Conservation (phyloP, 2,113 vertebrate species). For the Sphaerodactylus townsendi region DNA sequence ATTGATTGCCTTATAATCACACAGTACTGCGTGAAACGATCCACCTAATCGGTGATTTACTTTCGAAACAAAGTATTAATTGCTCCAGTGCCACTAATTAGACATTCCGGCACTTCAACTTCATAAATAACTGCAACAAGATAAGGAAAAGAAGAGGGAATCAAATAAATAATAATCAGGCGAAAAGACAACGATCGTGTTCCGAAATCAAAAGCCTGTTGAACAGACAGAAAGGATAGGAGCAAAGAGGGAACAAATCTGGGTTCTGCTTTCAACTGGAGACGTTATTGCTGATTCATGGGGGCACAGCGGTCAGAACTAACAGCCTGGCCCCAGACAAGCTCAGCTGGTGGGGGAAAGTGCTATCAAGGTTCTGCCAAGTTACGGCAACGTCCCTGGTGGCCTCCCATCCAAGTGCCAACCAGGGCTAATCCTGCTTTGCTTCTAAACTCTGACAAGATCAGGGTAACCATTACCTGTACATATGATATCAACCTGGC, state of each 20-base stretch:
- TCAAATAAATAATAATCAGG: slow-evolving; percentile 7
- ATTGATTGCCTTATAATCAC: background rate
- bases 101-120: background rate
- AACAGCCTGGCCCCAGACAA: too few relatives aligned
- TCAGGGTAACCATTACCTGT: too few relatives aligned
- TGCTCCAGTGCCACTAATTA: background rate
- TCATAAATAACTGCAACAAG: background rate
- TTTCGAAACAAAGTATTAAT: slow-evolving; percentile 1
- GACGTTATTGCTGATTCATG: too few relatives aligned
- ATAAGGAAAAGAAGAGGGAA: slow-evolving; percentile 2
- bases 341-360: too few relatives aligned
- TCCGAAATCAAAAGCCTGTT: background rate
- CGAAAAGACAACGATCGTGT: background rate
- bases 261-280: background rate
- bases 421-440: too few relatives aligned
- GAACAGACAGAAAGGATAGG: background rate
- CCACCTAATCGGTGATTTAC: background rate
- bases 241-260: background rate
- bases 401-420: too few relatives aligned
- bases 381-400: too few relatives aligned
- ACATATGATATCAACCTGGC: too few relatives aligned
- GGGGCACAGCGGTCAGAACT: too few relatives aligned
- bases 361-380: too few relatives aligned
- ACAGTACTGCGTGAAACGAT: background rate
- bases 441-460: too few relatives aligned